Evolutionary conservation across 1,140 invertebrate genomes (phyloP).

Genomic region (Coptotermes formosanus): DNA sequence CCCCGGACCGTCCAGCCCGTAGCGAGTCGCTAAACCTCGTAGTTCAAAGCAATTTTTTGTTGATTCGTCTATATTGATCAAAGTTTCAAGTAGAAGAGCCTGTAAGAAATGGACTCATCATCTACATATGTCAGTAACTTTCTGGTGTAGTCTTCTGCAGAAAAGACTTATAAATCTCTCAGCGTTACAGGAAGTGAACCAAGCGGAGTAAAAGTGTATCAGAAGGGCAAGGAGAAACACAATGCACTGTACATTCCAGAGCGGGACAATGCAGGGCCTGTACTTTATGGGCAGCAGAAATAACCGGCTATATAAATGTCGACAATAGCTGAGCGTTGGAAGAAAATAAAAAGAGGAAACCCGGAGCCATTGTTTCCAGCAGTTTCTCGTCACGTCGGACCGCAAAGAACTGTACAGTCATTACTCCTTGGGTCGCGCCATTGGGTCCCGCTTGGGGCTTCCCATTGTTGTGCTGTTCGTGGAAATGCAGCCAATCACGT

Average conservation of each 20-base stretch:
- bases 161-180: background rate
- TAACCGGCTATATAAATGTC: background rate
- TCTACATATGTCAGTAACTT: background rate
- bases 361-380: background rate
- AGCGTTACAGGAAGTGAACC: background rate
- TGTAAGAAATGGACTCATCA: too few relatives aligned
- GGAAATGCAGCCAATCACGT: background rate
- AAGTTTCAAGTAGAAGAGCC: too few relatives aligned
- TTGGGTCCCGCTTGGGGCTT: background rate
- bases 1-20: too few relatives aligned
- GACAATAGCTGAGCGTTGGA: background rate
- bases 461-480: background rate
- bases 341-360: background rate
- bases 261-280: background rate
- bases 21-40: too few relatives aligned
- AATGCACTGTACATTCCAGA: background rate
- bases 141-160: background rate
- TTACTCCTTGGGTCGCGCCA: background rate
- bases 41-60: too few relatives aligned
- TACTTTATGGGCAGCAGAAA: background rate
- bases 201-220: background rate
- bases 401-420: background rate
- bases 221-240: background rate
- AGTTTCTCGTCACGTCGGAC: constrained; percentile 2
- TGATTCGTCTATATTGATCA: too few relatives aligned